Percentiles rank a stretch among this genome's conserved stretches.
Conservation (phyloP, 1,140 invertebrate species). For the Manduca sexta region DNA sequence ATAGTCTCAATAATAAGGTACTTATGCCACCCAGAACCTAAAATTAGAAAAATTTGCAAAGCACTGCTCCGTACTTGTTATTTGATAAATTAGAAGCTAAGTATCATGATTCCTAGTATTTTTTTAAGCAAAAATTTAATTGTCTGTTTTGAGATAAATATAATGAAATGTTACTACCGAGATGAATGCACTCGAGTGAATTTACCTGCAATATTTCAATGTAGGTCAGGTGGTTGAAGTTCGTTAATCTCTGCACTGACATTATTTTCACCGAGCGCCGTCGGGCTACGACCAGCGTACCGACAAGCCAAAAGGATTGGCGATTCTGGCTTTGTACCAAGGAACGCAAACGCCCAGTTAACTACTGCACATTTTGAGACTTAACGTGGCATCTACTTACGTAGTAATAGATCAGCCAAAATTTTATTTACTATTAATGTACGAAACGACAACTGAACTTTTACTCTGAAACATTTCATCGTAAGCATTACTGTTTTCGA, state of each 20-base stretch:
- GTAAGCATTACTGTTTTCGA: too few species aligned
- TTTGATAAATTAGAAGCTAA: too few species aligned
- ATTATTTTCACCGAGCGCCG: conserved; percentile 58
- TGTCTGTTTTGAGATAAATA: not conserved
- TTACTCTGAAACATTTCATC: too few species aligned
- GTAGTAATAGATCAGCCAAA: too few species aligned
- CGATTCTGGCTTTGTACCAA: conserved; percentile 69
- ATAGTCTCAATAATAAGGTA: too few species aligned
- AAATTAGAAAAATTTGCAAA: too few species aligned
- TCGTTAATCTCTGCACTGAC: conserved; percentile 69
- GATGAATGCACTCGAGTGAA: conserved; percentile 3
- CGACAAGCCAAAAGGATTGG: conserved; percentile 70
- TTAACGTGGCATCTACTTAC: conserved; percentile 63
- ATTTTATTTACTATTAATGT: too few species aligned
- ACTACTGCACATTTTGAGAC: conserved; percentile 65
- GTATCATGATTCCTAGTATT: too few species aligned
- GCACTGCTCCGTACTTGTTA: too few species aligned
- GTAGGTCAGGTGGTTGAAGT: conserved; percentile 61
- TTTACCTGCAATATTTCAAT: conserved; percentile 42
- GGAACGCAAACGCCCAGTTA: conserved; percentile 59
- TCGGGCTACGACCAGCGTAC: conserved; percentile 48
- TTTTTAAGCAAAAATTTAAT: too few species aligned
- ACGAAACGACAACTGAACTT: too few species aligned
- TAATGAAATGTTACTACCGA: not conserved
- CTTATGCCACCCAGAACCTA: too few species aligned